Base-by-base conservation (phyloP, 2,113 vertebrate genomes). In the Picathartes gymnocephalus region DNA sequence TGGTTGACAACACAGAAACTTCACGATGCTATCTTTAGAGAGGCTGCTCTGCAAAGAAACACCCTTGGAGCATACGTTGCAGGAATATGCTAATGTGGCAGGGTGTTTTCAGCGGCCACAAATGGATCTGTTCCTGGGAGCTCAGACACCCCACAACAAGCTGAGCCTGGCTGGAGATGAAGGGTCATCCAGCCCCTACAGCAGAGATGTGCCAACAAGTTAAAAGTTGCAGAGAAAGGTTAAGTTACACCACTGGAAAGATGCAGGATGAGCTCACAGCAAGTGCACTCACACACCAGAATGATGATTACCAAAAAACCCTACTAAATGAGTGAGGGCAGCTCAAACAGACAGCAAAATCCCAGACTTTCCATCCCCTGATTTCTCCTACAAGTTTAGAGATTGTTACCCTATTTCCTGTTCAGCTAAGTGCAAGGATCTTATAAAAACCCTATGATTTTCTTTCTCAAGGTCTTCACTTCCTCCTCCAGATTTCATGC, bases 1-100 rank as follows among this genome's bases (percentile, higher is more conserved):
- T 94, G 95, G 94, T 92, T 97, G 95, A 96, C 95, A 97, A 96
- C 94, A 92, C 88, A 97, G 93, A 95, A 95, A 93, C 94, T 96
- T 96, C 85, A 86, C 25, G 61, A 60, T 88, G 90, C 95, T 96
- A 96, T 97, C 95, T 97, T 97, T 96, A 96, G 95, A 95, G 93
- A 96, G 64, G 69, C 82, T 96, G 72, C 92, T 95, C 90, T 94
- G 92, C 94, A 90, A 66, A 94, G 95, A 96, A 92, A 85, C 94
- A 96, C 94, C 95, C 95, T 92, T 92, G 19, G 92, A 95, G 93
- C 90, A 95, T 73, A 90, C 82, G 69, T 88, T 92, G 56, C 68
- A 93, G 85, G 88, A 90, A 81, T 64, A 96, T 93, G 94, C 91
- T 90, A 95, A 92, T 86, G 57, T 60, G 73, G 88, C 92, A 93